These are phyloP conservation scores for Apodemus sylvaticus DNA, from an alignment of 2,113 vertebrate species.

Conservation along the genomic window DNA sequence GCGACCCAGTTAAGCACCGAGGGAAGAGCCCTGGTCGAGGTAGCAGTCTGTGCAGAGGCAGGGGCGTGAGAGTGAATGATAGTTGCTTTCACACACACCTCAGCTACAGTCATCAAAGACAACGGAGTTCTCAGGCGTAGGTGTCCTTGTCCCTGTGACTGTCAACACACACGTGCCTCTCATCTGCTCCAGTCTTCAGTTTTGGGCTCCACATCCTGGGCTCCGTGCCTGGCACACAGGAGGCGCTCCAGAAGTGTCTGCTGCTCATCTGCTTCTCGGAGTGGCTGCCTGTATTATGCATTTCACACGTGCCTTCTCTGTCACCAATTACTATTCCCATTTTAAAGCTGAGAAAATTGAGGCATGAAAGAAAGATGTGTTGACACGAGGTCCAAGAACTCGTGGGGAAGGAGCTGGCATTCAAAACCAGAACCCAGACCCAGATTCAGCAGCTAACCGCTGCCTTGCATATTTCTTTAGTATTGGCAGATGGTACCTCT, in stretches of 20 bases:
- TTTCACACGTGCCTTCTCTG: accelerated
- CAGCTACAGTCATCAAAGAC: background rate
- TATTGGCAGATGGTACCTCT: slow-evolving; percentile 2
- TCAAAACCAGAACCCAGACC: background rate
- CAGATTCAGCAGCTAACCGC: background rate
- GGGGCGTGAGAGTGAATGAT: background rate
- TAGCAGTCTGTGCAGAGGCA: background rate
- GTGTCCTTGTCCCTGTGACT: background rate
- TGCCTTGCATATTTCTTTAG: background rate
- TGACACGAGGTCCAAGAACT: background rate
- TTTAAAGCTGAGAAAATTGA: slow-evolving; percentile 39
- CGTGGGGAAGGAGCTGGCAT: background rate
- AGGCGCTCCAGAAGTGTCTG: background rate
- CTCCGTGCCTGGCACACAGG: background rate
- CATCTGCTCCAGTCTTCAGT: accelerated
- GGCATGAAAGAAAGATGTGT: background rate
- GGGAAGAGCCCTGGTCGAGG: background rate
- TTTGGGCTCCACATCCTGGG: background rate
- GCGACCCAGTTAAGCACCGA: background rate
- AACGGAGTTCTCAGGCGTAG: background rate
- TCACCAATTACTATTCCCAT: background rate
- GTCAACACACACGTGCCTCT: background rate
- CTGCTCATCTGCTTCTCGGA: background rate
- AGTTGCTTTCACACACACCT: background rate
- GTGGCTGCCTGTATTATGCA: background rate